phyloP scores from a whole-genome alignment of 2,113 vertebrate genomes.

The Desmodus rotundus region DNA sequence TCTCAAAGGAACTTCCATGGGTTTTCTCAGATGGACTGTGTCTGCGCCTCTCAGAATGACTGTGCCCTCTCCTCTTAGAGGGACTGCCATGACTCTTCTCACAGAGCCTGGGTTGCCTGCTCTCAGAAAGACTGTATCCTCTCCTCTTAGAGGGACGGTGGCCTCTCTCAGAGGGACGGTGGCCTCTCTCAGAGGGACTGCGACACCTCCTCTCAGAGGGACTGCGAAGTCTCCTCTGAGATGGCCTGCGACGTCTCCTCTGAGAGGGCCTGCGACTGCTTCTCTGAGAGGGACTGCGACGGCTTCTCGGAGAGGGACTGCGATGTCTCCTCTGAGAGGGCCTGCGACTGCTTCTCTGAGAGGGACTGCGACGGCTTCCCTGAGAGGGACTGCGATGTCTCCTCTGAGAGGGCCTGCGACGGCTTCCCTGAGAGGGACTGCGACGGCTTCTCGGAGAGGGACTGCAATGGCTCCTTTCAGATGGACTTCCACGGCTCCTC shows the following conservation, averaged over 20 bases:
- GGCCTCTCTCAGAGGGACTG: neutral
- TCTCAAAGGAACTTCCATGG: neutral
- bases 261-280: neutral
- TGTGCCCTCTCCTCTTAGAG: neutral
- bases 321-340: neutral
- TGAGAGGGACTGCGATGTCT: neutral
- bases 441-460: accelerated
- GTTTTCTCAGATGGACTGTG: neutral
- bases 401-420: neutral
- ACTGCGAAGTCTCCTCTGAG: accelerated
- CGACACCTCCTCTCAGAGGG: accelerated
- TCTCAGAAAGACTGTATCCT: neutral
- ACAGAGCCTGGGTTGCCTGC: neutral
- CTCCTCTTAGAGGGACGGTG: neutral
- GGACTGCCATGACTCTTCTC: neutral
- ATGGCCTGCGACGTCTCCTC: neutral
- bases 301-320: neutral
- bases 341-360: accelerated
- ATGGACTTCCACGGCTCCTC: accelerated
- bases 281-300: neutral
- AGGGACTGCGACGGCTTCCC: accelerated
- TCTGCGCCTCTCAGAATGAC: neutral
- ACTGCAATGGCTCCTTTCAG: accelerated
- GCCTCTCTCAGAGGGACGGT: accelerated
- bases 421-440: neutral